Base-by-base conservation (phyloP, 1,140 invertebrate genomes). In the Stenopsyche tienmushanensis region DNA sequence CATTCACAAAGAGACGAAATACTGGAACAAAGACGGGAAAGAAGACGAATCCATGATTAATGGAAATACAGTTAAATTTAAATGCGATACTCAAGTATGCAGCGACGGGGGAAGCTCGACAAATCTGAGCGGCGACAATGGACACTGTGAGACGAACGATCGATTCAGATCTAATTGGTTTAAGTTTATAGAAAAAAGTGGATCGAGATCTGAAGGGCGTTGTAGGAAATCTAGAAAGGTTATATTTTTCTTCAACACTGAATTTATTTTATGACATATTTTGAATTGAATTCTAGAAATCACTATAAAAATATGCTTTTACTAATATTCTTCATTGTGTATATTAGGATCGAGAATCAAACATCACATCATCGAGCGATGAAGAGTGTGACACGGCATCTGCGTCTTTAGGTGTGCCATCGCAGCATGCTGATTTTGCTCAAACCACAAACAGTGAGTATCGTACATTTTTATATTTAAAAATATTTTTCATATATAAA, bases 401-500 rank as follows among this genome's bases (percentile, higher is more conserved):
- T 10, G 88, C 88, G 63, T 80, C 79, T 62, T 77, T 80, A 69
- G 78, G 78, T 50, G 75, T 79, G 65, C 78, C 77, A 57, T 80
- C 79, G 65, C 80, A 80, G 67, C 78, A 80, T 72, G 79, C 76
- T 44, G 91, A 94, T 75, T 85, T 85, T 85, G 83, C 91, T 79
- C 74, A 93, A 60, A 93, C 91, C 10, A 92, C 91, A 52, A 94
- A 94, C 75, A 92, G 90, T 75, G 88, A 89, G 73, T 42, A 66
- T 68, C 59, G 62, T 57, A 63, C 60, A 29, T 52, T 52, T 49
- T 39, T 58, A 49, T n/a, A 45, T 50, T 3, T 20, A n/a, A 21
- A 41, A 62, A 23, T 54, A 25, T 20, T 20, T 25, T 15, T 9
- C 41, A 8, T 45, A 53, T 26, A 55, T 67, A 21, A 53, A 24